A percentile compares a stretch with the other conserved stretches of the same genome.
phyloP scores from a whole-genome alignment of 2,797 vertebrate species.

The Helostoma temminkii region DNA sequence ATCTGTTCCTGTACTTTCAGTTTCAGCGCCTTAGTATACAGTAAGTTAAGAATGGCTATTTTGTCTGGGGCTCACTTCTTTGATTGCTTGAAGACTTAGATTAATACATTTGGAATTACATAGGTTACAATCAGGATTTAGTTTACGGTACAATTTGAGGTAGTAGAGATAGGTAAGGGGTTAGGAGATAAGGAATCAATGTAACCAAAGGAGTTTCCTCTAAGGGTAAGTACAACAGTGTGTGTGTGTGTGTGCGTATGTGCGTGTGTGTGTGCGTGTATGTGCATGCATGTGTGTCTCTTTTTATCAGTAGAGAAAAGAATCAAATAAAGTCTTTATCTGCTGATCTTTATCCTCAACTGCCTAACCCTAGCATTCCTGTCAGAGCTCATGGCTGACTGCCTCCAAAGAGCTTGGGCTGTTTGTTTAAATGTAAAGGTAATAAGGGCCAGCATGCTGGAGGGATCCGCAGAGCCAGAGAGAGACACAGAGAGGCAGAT shows the following conservation, averaged over 20 bases:
- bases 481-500: constrained; percentile 50
- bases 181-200: constrained; percentile 20
- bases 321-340: constrained; percentile 72
- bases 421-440: constrained; percentile 83
- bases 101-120: constrained; percentile 14
- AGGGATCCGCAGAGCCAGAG: constrained; percentile 54
- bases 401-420: constrained; percentile 62
- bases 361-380: constrained; percentile 38
- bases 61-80: constrained; percentile 1
- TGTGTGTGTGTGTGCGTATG: constrained; percentile 34
- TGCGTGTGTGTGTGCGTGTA: constrained; percentile 10
- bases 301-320: constrained; percentile 60
- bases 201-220: constrained; percentile 5
- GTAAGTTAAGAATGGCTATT: not conserved
- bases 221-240: constrained; percentile 3
- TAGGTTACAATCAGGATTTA: not conserved
- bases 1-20: constrained; percentile 18
- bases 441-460: constrained; percentile 70
- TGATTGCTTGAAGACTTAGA: not conserved
- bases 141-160: not conserved
- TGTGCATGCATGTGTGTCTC: constrained; percentile 30
- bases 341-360: constrained; percentile 51
- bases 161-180: not conserved
- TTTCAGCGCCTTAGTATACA: not conserved
- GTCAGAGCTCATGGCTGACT: constrained; percentile 71